Percentiles rank a stretch among this genome's conserved stretches.
Evolutionary conservation across 2,797 vertebrate genomes (phyloP).

Genomic region (Clarias pachynema): DNA sequence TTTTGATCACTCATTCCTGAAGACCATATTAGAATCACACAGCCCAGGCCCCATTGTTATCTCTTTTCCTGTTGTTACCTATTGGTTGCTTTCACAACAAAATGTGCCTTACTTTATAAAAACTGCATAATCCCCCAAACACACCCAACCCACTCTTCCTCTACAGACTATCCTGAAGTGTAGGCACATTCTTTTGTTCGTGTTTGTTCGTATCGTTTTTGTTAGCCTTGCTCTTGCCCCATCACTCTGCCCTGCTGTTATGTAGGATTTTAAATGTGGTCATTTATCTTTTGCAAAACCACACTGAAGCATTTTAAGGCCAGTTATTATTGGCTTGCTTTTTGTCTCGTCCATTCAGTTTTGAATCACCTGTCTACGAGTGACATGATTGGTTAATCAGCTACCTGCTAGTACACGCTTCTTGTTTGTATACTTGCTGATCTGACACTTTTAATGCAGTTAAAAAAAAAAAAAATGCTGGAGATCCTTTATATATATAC

Average conservation of each 20-base stretch:
- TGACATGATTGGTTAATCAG: conserved; percentile 25
- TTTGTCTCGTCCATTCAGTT: background rate
- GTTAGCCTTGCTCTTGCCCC: background rate
- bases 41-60: conserved; percentile 6
- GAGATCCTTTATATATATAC: conserved; percentile 7
- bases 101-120: conserved; percentile 84
- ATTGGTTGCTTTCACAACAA: conserved; percentile 68
- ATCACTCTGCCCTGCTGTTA: conserved; percentile 13
- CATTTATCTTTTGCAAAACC: background rate
- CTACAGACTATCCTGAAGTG: conserved; percentile 43
- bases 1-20: conserved; percentile 60
- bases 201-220: background rate
- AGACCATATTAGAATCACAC: conserved; percentile 42
- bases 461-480: conserved; percentile 38
- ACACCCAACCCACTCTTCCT: background rate
- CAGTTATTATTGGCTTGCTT: conserved; percentile 1
- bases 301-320: conserved; percentile 14
- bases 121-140: conserved; percentile 43
- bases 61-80: background rate
- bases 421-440: conserved; percentile 32
- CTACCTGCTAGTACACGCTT: conserved; percentile 29
- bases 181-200: conserved; percentile 78
- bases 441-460: conserved; percentile 11
- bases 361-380: conserved; percentile 13
- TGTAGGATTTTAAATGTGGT: conserved; percentile 22